Evolutionary conservation across 2,888 invertebrate species (phyloP), one percentile per base, ranked within the genome.

Genomic region (Stenodera caucasica): DNA sequence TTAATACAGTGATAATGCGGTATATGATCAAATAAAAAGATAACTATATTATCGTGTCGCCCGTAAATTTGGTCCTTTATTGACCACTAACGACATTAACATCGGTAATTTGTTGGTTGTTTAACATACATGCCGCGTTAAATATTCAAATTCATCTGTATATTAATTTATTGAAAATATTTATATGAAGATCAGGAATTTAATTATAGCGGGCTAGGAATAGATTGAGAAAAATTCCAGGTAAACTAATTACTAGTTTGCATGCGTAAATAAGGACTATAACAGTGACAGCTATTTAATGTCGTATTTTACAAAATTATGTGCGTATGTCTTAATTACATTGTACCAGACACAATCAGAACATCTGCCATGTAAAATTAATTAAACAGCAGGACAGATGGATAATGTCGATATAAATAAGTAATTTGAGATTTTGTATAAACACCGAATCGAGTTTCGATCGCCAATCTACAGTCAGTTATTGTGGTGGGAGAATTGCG

Each of bases 331-430:
- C 73, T 75, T 75, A 74, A 75, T 75, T 73, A 73, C 72, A 72
- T 73, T 57, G 71, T 72, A 71, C 11, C 69, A 70, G 72, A 67
- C 72, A 70, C 71, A 74, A 76, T 76, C 75, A 76, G 75, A 76
- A 75, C 75, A 76, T 72, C 75, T 75, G 75, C 72, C 70, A 63
- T 70, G 69, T 72, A 73, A 72, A 72, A 69, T 71, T 67, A 68
- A 61, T 45, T 66, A 70, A 72, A 70, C 69, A 70, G 70, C 70
- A 64, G 61, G 64, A 67, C 67, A 66, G 65, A 67, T 67, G 67
- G 59, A 68, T 65, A 65, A 67, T 68, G 68, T 45, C 21, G 11
- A 2, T 11, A 21, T 18, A 45, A 35, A 37, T 15, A 37, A 37
- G 15, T 15, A 37, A 15, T 45, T 21, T 3, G 12, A 21, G 45